Evolutionary conservation across 2,113 vertebrate species (phyloP).

Genomic region (Cyanocitta stelleri): DNA sequence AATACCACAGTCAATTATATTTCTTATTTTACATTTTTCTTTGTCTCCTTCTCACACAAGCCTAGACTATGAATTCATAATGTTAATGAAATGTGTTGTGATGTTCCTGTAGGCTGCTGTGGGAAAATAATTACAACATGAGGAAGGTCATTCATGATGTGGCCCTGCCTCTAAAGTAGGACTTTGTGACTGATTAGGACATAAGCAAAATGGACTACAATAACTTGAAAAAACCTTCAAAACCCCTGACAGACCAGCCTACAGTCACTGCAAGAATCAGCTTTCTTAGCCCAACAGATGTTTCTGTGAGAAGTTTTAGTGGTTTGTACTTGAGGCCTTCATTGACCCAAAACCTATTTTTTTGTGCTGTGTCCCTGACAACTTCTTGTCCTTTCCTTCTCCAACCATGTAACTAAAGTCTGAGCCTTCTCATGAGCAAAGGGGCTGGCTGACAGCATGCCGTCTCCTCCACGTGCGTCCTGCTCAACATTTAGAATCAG

Average conservation of each 20-base stretch:
- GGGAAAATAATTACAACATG: not conserved
- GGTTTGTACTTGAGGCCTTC: not conserved
- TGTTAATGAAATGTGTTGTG: not conserved
- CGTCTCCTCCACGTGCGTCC: rapidly evolving
- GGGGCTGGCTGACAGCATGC: not conserved
- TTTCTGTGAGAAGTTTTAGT: constrained; percentile 12
- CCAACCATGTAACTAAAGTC: not conserved
- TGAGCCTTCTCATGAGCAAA: not conserved
- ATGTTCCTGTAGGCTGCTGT: not conserved
- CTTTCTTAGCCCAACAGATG: not conserved
- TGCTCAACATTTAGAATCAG: not conserved
- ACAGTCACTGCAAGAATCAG: not conserved
- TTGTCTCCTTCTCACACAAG: not conserved
- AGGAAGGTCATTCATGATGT: not conserved
- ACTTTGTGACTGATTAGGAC: not conserved
- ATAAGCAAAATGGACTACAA: not conserved
- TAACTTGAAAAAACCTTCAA: not conserved
- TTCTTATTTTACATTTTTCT: not conserved
- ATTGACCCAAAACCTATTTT: not conserved
- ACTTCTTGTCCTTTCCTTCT: not conserved
- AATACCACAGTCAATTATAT: not conserved
- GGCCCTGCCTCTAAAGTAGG: not conserved
- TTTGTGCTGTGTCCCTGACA: not conserved
- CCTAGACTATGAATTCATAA: not conserved
- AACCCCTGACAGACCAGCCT: not conserved